Percentiles rank a stretch among this genome's conserved stretches.
These are phyloP conservation scores for Nothocercus julius DNA, from an alignment of 2,113 vertebrate species.

Conservation along the genomic window DNA sequence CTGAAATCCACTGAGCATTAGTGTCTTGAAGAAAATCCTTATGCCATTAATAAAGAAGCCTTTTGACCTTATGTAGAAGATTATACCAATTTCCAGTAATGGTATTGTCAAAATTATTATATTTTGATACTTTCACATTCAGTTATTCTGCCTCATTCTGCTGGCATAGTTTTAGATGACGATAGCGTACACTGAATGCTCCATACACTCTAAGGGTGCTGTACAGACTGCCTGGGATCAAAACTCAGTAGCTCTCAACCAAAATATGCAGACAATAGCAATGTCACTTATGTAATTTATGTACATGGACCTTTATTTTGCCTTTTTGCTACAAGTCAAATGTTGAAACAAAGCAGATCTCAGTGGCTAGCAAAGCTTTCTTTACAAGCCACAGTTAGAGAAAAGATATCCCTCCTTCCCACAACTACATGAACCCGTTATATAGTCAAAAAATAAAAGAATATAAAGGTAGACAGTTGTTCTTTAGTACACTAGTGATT, in stretches of 20 bases:
- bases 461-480: neutral
- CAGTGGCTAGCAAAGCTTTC: neutral
- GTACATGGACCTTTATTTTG: neutral
- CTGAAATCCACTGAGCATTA: neutral
- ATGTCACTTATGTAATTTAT: neutral
- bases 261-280: neutral
- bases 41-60: neutral
- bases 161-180: neutral
- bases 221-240: neutral
- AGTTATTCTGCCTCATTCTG: too few relatives aligned
- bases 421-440: neutral
- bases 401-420: neutral
- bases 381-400: neutral
- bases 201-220: neutral
- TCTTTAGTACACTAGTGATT: neutral
- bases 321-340: neutral
- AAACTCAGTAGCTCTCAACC: neutral
- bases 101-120: neutral
- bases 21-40: neutral
- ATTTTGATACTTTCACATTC: neutral
- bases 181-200: neutral
- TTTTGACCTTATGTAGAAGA: neutral
- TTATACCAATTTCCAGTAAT: neutral
- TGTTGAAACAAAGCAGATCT: neutral
- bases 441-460: neutral